Evolutionary conservation across 2,888 invertebrate species (phyloP).

Genomic region (Idaea straminata): DNA sequence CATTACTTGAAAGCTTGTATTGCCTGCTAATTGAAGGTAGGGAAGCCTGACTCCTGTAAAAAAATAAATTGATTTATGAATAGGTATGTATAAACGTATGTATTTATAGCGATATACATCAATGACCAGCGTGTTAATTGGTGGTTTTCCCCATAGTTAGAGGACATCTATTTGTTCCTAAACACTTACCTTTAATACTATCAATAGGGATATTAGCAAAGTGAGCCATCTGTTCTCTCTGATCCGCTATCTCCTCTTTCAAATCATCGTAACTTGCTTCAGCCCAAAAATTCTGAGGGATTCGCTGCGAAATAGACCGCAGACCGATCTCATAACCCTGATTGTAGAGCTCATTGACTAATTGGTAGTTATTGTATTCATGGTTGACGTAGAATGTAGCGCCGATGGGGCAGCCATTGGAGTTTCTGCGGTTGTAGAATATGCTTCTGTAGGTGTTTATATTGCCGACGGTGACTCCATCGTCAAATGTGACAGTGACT

Average conservation of each 20-base stretch:
- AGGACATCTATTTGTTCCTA: no score
- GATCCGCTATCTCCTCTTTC: constrained; percentile 80
- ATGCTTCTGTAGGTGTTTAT: constrained; percentile 76
- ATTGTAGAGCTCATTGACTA: constrained; percentile 81
- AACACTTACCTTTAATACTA: constrained; percentile 52
- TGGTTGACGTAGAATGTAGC: constrained; percentile 87
- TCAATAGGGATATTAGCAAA: constrained; percentile 77
- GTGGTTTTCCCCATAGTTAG: no score
- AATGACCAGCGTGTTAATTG: no score
- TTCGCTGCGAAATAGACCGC: constrained; percentile 83
- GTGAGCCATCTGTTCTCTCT: constrained; percentile 69
- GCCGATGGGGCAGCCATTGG: constrained; percentile 82
- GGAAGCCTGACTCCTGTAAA: constrained; percentile 74
- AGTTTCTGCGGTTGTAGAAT: constrained; percentile 78
- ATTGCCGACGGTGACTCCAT: constrained; percentile 80
- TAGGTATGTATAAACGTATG: no score
- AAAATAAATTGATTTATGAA: background rate
- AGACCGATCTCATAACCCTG: constrained; percentile 84
- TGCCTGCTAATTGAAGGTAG: constrained; percentile 78
- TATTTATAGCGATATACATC: no score
- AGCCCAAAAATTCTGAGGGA: constrained; percentile 80
- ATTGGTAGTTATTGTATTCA: constrained; percentile 85
- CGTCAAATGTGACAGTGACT: constrained; percentile 84
- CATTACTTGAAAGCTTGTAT: constrained; percentile 80
- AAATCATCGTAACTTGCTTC: constrained; percentile 71